Conservation (phyloP, 2,888 invertebrate species). For the Anodontia alba region DNA sequence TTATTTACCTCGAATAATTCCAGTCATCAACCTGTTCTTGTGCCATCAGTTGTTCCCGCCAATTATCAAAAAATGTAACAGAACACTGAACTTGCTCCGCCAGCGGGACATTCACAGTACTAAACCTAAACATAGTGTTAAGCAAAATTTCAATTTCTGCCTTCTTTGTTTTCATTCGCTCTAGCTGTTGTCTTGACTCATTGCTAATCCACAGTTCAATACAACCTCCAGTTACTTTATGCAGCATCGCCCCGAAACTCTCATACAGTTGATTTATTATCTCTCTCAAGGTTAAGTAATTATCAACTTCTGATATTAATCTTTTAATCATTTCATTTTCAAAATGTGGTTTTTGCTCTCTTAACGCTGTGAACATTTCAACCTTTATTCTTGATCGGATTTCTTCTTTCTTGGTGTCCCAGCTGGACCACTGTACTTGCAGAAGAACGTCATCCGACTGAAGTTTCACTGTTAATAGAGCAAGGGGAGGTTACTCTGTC, state of each 20-base stretch:
- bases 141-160: background rate
- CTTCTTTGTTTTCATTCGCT: background rate
- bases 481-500: no score
- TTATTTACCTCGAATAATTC: no score
- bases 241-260: background rate
- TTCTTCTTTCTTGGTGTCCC: background rate
- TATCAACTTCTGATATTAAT: background rate
- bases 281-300: background rate
- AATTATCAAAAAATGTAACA: no score
- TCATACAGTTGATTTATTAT: background rate
- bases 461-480: no score
- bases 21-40: no score
- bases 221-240: background rate
- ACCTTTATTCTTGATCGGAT: conserved; percentile 1
- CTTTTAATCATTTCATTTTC: background rate
- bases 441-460: background rate
- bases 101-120: no score
- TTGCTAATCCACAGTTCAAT: background rate
- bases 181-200: background rate
- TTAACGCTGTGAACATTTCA: background rate
- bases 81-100: no score
- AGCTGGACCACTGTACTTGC: background rate
- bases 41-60: no score
- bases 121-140: no score
- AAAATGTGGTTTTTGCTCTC: background rate